These are phyloP conservation scores for Hydrotaea diabolus DNA, from an alignment of 2,888 invertebrate species.

Conservation along the genomic window DNA sequence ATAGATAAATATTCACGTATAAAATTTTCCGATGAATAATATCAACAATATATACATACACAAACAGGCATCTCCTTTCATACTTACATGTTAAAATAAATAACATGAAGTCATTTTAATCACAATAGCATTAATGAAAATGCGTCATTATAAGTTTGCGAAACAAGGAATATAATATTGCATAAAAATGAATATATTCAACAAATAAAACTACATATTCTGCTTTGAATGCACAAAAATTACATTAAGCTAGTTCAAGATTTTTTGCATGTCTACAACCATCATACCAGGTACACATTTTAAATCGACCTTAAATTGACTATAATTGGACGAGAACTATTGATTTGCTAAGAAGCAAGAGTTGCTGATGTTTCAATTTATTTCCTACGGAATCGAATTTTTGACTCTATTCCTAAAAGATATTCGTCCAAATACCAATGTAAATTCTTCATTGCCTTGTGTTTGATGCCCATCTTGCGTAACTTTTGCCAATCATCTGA, in stretches of 20 bases:
- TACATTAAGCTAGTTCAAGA: background rate
- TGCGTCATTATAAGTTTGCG: slow-evolving; percentile 46
- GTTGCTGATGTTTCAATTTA: no score
- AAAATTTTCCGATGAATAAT: slow-evolving; percentile 22
- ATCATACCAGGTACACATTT: no score
- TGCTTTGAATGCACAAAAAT: slow-evolving; percentile 53
- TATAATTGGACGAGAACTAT: no score
- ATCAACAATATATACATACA: slow-evolving; percentile 30
- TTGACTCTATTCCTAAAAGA: no score
- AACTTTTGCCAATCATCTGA: no score
- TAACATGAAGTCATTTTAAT: slow-evolving; percentile 31
- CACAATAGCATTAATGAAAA: slow-evolving; percentile 50
- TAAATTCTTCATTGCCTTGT: no score
- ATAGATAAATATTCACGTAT: slow-evolving; percentile 52
- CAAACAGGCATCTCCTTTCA: background rate
- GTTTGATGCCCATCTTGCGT: no score
- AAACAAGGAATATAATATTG: slow-evolving; percentile 43
- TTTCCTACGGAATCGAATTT: no score
- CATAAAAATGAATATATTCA: slow-evolving; percentile 53
- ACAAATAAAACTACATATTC: slow-evolving; percentile 54
- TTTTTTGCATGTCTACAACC: background rate
- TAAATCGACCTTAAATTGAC: no score
- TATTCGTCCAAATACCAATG: no score
- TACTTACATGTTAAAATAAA: slow-evolving; percentile 11
- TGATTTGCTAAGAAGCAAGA: no score